These are phyloP conservation scores for Acanthochromis polyacanthus DNA, from an alignment of 2,113 vertebrate genomes.

Conservation along the genomic window DNA sequence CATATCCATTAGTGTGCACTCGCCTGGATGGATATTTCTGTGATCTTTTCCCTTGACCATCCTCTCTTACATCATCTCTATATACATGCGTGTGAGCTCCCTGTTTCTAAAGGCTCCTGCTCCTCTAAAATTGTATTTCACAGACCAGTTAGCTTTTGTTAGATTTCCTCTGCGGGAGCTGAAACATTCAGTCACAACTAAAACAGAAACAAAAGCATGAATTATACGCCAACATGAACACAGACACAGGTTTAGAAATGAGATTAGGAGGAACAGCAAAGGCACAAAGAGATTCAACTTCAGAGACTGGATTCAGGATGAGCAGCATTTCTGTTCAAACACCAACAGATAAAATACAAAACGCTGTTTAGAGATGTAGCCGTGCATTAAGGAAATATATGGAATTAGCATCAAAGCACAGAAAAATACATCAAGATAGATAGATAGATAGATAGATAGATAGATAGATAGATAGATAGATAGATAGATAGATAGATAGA, in stretches of 20 bases:
- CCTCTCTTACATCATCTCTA: background rate
- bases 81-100: background rate
- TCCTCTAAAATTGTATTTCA: slow-evolving; percentile 24
- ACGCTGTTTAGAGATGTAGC: background rate
- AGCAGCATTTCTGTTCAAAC: background rate
- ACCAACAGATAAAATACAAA: background rate
- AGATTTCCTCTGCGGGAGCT: slow-evolving; percentile 9
- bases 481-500: too few relatives aligned
- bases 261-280: slow-evolving; percentile 18
- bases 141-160: slow-evolving; percentile 32
- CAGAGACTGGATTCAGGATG: slow-evolving; percentile 1
- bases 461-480: too few relatives aligned
- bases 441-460: too few relatives aligned
- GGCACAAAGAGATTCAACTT: background rate
- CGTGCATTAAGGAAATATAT: background rate
- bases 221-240: slow-evolving; percentile 14
- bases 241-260: slow-evolving; percentile 21
- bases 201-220: slow-evolving; percentile 32
- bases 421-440: background rate
- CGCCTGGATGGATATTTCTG: background rate
- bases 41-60: background rate
- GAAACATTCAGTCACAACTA: slow-evolving; percentile 29
- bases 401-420: background rate
- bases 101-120: slow-evolving; percentile 5
- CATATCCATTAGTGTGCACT: background rate